Percentiles rank a stretch among this genome's conserved stretches.
These are phyloP conservation scores for Clistopyga incitator DNA, from an alignment of 2,888 invertebrate species.

Conservation along the genomic window DNA sequence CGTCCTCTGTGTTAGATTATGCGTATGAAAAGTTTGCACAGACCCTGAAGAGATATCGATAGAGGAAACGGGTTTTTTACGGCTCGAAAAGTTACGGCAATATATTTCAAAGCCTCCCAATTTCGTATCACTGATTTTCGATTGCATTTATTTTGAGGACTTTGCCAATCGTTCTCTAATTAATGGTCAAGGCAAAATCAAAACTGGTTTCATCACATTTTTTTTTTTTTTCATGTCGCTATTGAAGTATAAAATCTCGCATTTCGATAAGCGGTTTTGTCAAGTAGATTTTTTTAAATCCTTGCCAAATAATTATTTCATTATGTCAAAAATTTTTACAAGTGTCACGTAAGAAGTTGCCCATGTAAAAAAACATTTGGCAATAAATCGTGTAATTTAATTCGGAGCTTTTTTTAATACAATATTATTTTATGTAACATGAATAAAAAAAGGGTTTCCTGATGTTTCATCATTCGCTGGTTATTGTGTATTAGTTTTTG, in stretches of 20 bases:
- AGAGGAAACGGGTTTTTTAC: slow-evolving; percentile 43
- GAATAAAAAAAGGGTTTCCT: neutral
- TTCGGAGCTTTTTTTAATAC: neutral
- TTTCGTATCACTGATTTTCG: neutral
- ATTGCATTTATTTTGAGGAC: neutral
- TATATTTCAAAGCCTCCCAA: neutral
- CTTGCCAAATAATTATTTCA: too few relatives aligned
- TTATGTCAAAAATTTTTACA: too few relatives aligned
- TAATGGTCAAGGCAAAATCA: neutral
- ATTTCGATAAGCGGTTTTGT: too few relatives aligned
- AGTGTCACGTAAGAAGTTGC: too few relatives aligned
- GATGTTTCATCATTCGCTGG: neutral
- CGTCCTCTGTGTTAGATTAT: slow-evolving; percentile 10
- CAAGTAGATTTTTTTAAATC: too few relatives aligned
- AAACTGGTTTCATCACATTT: neutral
- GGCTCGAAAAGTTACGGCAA: slow-evolving; percentile 15
- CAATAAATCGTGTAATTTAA: neutral
- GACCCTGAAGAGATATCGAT: slow-evolving; percentile 26
- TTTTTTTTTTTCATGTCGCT: neutral
- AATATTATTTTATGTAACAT: neutral
- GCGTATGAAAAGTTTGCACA: neutral
- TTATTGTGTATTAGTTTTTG: neutral
- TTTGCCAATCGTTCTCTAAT: neutral
- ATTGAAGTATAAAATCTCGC: too few relatives aligned
- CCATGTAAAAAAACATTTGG: neutral